Base-by-base conservation (phyloP, 2,797 vertebrate genomes). In the Rallus crepitans region DNA sequence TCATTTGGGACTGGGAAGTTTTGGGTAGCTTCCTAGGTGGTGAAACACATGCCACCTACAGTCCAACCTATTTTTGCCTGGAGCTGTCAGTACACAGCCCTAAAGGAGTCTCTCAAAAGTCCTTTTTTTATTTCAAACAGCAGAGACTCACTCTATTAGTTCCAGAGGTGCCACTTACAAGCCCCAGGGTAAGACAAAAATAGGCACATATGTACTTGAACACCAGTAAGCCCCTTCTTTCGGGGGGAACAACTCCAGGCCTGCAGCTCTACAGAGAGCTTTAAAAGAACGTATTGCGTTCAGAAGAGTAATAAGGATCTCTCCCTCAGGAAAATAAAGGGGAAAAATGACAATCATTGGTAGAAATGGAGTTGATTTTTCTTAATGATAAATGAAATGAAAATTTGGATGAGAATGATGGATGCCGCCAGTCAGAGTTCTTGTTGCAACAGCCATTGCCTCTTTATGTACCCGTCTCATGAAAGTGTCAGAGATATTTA, bases 351-450 rank as follows among this genome's bases (percentile, higher is more conserved):
- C 69, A 95, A 88, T 88, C 92, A 96, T 82, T 75, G 88, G 73
- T 79, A 95, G 84, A 97, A 97, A 96, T 86, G n/a, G 42, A 68
- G 79, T 93, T 97, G 60, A 96, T 97, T 98, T 96, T 97, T 96
- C 96, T 95, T 94, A 96, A 72, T 95, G 95, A 97, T 89, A 96
- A 96, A 96, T 97, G 77, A 97, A 97, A 96, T 81, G 27, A 88
- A 87, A 96, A 96, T 83, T 64, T 71, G 63, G 3, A 89, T 68
- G 39, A 68, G 87, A 88, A 65, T 97, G 97, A 97, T 89, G 93
- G 92, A 97, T 97, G 94, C 68, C 5, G 20, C 91, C 85, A 97
- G 90, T 89, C 96, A 96, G 86, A 96, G 96, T 86, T 97, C 95
- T 89, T 93, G 91, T 93, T 97, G 91, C 80, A 93, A 84, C 92